These are phyloP conservation scores for Ceraclea dissimilis DNA, from an alignment of 2,888 invertebrate species.

Conservation along the genomic window DNA sequence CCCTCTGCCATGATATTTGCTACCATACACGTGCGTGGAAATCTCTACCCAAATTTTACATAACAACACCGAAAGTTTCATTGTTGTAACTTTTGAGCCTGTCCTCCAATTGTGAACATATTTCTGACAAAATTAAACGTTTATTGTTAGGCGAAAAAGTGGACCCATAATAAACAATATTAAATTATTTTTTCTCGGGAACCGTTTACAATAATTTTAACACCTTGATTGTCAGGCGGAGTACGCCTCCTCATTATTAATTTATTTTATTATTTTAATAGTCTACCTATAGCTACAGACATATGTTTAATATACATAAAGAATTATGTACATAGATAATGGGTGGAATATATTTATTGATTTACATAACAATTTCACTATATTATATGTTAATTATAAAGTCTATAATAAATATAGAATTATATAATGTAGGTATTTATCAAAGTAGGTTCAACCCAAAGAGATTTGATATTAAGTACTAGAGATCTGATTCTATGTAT, in stretches of 20 bases:
- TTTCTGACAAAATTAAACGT: no score
- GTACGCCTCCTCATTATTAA: not conserved
- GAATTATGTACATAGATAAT: no score
- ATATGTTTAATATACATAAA: no score
- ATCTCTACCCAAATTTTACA: no score
- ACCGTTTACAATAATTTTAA: slow-evolving; percentile 1
- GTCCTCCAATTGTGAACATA: not conserved
- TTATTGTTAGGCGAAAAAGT: not conserved
- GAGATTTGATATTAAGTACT: no score
- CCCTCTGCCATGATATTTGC: no score
- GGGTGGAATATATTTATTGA: not conserved
- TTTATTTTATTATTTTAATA: slow-evolving; percentile 1
- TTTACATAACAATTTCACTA: not conserved
- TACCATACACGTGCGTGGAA: no score
- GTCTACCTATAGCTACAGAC: not conserved
- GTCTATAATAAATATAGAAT: no score
- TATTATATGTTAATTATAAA: not conserved
- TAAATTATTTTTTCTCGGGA: not conserved
- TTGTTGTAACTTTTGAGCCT: not conserved
- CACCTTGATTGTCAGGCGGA: not conserved
- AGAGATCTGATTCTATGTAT: no score
- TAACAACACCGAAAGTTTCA: no score
- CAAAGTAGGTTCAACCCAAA: no score
- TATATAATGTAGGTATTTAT: no score
- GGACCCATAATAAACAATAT: not conserved